Evolutionary conservation across 2,113 vertebrate genomes (phyloP), one percentile per base, ranked within the genome.

Genomic region (Anarhynchus alexandrinus): DNA sequence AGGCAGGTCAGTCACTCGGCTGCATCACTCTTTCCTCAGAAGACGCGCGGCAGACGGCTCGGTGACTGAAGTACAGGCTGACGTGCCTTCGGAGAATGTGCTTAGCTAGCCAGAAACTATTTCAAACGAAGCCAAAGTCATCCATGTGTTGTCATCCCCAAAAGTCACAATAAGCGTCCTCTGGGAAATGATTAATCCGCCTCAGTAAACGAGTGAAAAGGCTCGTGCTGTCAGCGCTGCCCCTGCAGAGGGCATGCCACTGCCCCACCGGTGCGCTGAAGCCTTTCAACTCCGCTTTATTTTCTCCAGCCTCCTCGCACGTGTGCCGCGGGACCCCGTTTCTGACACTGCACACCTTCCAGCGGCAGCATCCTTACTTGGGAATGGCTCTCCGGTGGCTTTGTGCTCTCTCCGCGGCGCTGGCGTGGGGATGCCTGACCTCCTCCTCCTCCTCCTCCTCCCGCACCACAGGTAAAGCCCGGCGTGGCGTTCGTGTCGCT

Each of bases 391-490:
- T 62, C 30, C 11, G 18, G 61, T 51, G 27, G 51, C 66, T 97
- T 1, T 78, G 6, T 5, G 3, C 22, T 12, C 73, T 97, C 42
- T 34, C 93, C 2, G 1, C 90, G 58, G 81, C 23, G 0, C 70
- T 95, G 85, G 0, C 20, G 6, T 95, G 97, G 93, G 82, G 62
- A 58, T 95, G 61, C 14, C 5, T 49, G 57, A 73, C 57, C 8
- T 51, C 45, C 25, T 77, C 83, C 66, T 93, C 92, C 34, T 82
- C 91, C 92, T 93, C 89, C 40, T 74, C 66, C 19, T 22, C 5
- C 25, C 90, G 83, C 18, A 67, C 49, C 22, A 23, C 96, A 98
- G 98, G 98, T 98, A 98, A 98, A 38, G 30, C 70, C 43, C 2
- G 0, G 9, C 0, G 0, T 17, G 54, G 29, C 1, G 0, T 2